Evolutionary conservation across 2,113 vertebrate genomes (phyloP), one percentile per base, ranked within the genome.

Genomic region (Beaufortia kweichowensis): DNA sequence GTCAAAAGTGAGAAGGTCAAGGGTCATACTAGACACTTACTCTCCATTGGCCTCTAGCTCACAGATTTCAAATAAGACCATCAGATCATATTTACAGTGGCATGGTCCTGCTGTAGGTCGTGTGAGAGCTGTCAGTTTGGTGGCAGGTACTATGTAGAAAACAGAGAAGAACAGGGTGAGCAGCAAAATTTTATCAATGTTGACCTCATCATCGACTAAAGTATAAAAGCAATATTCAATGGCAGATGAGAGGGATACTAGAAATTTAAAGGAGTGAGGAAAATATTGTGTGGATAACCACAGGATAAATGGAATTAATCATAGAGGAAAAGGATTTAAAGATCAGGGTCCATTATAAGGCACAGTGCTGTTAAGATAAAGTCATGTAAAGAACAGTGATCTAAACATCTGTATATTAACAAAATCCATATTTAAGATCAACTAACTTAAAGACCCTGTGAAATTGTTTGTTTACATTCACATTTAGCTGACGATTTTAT

Each of bases 41-140:
- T 99, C 97, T 85, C 97, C 97, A 0, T 95, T 98, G 77, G 97
- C 95, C 80, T 99, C 97, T 86, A 99, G 94, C 86, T 99, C 97
- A 3, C 96, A 98, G 90, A 99, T 98, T 91, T 99, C 97, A 1
- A 99, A 98, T 90, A 96, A 95, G 15, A 98, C 96, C 93, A 99
- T 96, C 80, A 99, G 89, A 84, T 99, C 96, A 0, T 97, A 96
- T 85, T 98, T 98, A 92, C 95, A 95, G 88, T 96, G 96, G 87
- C 96, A 96, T 0, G 94, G 95, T 29, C 96, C 96, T 0, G 92
- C 87, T 6, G 92, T 94, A 24, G 95, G 94, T 8, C 94, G 92
- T 0, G 92, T 92, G 89, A 97, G 88, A 0, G 94, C 91, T 69
- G 92, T 96, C 84, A 99, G 92, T 86, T 98, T 99, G n/a, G 96